Conservation (phyloP, 2,888 invertebrate genomes). For the Laspeyria flexula region DNA sequence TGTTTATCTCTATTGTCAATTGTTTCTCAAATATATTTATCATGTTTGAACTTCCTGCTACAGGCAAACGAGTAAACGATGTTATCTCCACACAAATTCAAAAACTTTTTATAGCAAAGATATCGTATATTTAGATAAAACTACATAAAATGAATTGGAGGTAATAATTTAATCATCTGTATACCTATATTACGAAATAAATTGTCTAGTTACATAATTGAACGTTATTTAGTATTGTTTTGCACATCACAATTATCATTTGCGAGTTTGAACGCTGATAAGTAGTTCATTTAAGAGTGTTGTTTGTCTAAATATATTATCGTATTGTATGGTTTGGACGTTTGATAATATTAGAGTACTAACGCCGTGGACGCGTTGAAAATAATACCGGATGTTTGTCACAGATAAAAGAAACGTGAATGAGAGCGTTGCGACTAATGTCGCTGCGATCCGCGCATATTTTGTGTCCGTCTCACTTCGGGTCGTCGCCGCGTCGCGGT, state of each 20-base stretch:
- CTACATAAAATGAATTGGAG: conserved; percentile 10
- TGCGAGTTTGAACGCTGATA: conserved; percentile 64
- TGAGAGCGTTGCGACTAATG: conserved; percentile 54
- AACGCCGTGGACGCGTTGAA: conserved; percentile 59
- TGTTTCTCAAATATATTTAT: conserved; percentile 55
- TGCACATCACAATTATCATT: conserved; percentile 63
- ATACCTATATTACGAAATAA: conserved; percentile 57
- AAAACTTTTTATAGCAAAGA: conserved; percentile 41
- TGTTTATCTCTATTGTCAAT: conserved; percentile 47
- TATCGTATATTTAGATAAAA: conserved; percentile 27
- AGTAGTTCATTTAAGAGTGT: conserved; percentile 61
- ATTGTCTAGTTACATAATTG: conserved; percentile 56
- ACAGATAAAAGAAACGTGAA: conserved; percentile 75
- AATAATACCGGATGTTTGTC: conserved; percentile 78
- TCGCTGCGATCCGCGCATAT: conserved; percentile 47
- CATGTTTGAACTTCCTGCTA: conserved; percentile 57
- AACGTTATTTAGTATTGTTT: conserved; percentile 65
- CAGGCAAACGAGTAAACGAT: conserved; percentile 41
- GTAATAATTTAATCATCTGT: conserved; percentile 15
- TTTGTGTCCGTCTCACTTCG: conserved; percentile 39
- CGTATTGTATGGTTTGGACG: conserved; percentile 60
- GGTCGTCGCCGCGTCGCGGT: conserved; percentile 21
- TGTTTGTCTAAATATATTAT: conserved; percentile 69
- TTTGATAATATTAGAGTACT: conserved; percentile 62
- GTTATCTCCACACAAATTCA: conserved; percentile 40